A percentile compares a stretch with the other conserved stretches of the same genome.
phyloP scores from a whole-genome alignment of 1,140 invertebrate species.

The Temnothorax nylanderi region DNA sequence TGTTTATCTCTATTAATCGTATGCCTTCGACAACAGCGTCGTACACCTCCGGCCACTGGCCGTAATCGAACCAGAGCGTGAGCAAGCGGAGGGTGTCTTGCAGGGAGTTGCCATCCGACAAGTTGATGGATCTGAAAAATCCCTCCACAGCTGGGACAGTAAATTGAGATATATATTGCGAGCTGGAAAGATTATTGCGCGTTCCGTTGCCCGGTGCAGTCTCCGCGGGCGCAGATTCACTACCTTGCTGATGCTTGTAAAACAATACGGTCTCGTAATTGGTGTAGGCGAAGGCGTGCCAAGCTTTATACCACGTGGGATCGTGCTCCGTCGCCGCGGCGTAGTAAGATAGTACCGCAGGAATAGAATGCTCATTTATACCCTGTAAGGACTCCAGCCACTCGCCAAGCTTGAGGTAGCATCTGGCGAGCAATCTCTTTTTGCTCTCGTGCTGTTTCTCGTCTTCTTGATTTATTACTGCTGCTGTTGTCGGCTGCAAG shows the following conservation, averaged over 20 bases:
- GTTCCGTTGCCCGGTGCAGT: slow-evolving; percentile 76
- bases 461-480: slow-evolving; percentile 80
- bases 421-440: slow-evolving; percentile 92
- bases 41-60: slow-evolving; percentile 96
- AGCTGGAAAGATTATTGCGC: slow-evolving; percentile 74
- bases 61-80: slow-evolving; percentile 98
- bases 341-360: slow-evolving; percentile 94
- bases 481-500: slow-evolving; percentile 81
- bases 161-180: slow-evolving; percentile 90
- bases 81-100: slow-evolving; percentile 98
- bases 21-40: slow-evolving; percentile 97
- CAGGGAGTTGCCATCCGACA: slow-evolving; percentile 97
- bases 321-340: slow-evolving; percentile 95
- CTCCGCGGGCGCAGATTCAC: slow-evolving; percentile 79
- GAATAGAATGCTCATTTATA: slow-evolving; percentile 92
- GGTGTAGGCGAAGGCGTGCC: slow-evolving; percentile 99
- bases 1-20: slow-evolving; percentile 97
- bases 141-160: slow-evolving; percentile 97
- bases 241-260: slow-evolving; percentile 91
- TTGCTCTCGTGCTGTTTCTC: slow-evolving; percentile 89
- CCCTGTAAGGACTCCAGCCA: slow-evolving; percentile 95
- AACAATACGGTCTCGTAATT: slow-evolving; percentile 98
- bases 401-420: slow-evolving; percentile 95
- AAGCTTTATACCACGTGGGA: slow-evolving; percentile 97
- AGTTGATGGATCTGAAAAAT: slow-evolving; percentile 97